Percentiles rank a stretch among this genome's conserved stretches.
Evolutionary conservation across 2,797 vertebrate species (phyloP).

Genomic region (Leptatherina wallacei): DNA sequence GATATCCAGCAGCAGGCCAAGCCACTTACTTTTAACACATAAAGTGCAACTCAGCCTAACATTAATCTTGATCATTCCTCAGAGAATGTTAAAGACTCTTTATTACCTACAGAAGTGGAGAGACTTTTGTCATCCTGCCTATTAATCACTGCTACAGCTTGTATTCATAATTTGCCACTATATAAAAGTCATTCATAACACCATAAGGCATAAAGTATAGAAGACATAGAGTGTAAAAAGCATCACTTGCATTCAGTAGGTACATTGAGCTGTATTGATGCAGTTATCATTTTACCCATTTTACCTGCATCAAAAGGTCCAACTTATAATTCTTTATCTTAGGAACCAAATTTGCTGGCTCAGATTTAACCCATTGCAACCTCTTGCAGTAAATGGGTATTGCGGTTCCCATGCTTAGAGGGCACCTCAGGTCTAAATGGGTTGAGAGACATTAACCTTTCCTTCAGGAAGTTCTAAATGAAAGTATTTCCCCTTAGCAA

Average conservation of each 20-base stretch:
- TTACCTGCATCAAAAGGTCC: constrained; percentile 13
- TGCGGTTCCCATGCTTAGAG: not conserved
- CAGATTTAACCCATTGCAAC: not conserved
- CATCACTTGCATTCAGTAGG: not conserved
- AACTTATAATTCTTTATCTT: constrained; percentile 35
- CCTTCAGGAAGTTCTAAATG: constrained; percentile 6
- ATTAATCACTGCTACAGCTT: constrained; percentile 19
- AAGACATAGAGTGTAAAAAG: not conserved
- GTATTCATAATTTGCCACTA: not conserved
- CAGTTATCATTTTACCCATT: not conserved
- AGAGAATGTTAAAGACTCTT: constrained; percentile 3
- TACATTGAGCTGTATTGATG: constrained; percentile 1
- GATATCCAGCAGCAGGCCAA: constrained; percentile 19
- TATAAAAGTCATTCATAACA: not conserved
- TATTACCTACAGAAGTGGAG: constrained; percentile 4
- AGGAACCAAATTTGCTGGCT: constrained; percentile 42
- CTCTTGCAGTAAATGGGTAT: not conserved
- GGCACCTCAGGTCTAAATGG: not conserved
- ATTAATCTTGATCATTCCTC: constrained; percentile 26
- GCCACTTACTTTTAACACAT: constrained; percentile 17
- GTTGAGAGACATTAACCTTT: constrained; percentile 27
- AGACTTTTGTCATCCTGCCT: not conserved
- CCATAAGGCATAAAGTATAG: not conserved
- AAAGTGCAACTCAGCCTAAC: constrained; percentile 12
- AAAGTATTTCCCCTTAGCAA: constrained; percentile 26